Percentiles rank a stretch among this genome's conserved stretches.
Evolutionary conservation across 1,140 invertebrate genomes (phyloP).

Genomic region (Lepidotrigona ventralis): DNA sequence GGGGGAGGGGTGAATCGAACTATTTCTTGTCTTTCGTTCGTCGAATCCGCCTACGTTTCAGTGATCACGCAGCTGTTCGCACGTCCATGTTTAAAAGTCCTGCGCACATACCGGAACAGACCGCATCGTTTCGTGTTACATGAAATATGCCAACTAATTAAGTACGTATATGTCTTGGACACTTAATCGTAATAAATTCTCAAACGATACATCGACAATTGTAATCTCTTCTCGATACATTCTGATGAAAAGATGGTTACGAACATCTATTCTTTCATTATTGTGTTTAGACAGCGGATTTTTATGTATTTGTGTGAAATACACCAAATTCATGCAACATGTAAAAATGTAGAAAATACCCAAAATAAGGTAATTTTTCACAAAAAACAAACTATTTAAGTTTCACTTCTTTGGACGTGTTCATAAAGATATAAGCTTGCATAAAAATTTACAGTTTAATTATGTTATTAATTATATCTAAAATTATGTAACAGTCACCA

Average conservation of each 20-base stretch:
- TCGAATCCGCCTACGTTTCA: conserved; percentile 58
- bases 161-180: too few species aligned
- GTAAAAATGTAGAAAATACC: too few species aligned
- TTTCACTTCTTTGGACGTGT: too few species aligned
- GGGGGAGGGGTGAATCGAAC: neutral
- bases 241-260: neutral
- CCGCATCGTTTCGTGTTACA: conserved; percentile 22
- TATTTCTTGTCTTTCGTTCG: conserved; percentile 52
- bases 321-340: too few species aligned
- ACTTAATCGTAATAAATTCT: neutral
- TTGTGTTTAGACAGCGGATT: too few species aligned
- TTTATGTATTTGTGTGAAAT: neutral
- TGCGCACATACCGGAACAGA: conserved; percentile 23
- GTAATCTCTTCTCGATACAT: neutral
- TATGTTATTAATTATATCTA: too few species aligned
- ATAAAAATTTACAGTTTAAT: too few species aligned
- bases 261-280: neutral
- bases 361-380: too few species aligned
- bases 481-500: too few species aligned
- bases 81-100: neutral
- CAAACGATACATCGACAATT: neutral
- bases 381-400: too few species aligned
- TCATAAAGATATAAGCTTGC: too few species aligned
- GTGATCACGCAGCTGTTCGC: conserved; percentile 41
- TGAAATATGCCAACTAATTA: conserved; percentile 17